phyloP scores from a whole-genome alignment of 2,888 invertebrate species.

The Nasonovia ribisnigri region DNA sequence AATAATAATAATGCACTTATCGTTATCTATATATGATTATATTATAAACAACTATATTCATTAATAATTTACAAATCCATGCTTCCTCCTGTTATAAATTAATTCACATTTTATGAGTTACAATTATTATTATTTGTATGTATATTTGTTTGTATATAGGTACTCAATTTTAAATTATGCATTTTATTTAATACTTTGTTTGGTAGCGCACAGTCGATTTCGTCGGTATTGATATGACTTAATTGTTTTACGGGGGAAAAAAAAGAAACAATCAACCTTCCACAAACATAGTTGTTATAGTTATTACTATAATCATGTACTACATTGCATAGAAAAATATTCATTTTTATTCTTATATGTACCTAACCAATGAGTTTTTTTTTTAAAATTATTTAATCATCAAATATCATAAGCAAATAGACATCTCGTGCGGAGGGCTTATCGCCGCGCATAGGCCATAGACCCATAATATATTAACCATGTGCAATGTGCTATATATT shows the following conservation, averaged over 20 bases:
- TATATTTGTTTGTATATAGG: background rate
- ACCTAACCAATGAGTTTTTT: background rate
- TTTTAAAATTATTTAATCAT: background rate
- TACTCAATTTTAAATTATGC: background rate
- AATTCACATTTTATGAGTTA: background rate
- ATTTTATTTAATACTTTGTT: conserved; percentile 4
- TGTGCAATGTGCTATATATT: background rate
- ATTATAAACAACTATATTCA: background rate
- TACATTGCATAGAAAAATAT: background rate
- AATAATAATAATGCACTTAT: conserved; percentile 6
- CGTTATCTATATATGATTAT: background rate
- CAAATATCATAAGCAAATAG: conserved; percentile 10
- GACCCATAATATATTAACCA: background rate
- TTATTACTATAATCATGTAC: background rate
- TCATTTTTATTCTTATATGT: background rate
- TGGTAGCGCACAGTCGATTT: background rate
- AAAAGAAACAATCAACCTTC: background rate
- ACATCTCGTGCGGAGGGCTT: background rate
- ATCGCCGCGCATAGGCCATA: background rate
- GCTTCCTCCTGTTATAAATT: background rate
- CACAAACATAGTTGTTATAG: background rate
- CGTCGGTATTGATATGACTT: background rate
- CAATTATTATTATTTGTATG: background rate
- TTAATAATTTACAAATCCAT: background rate
- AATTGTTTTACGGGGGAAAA: background rate